These are phyloP conservation scores for Anolis sagrei DNA, from an alignment of 2,113 vertebrate genomes.

Conservation along the genomic window DNA sequence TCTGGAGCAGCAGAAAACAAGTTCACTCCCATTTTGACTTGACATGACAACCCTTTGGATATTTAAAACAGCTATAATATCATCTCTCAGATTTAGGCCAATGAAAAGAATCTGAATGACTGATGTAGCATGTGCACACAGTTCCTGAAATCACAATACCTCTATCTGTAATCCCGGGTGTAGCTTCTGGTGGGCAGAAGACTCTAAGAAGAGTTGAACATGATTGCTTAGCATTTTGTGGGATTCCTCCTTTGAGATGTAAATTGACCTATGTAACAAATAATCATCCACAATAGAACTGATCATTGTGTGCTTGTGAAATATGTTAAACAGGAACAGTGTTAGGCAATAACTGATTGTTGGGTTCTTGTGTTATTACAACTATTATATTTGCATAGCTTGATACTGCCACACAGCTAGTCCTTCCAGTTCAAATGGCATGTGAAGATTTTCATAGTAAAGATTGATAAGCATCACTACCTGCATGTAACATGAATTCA, in stretches of 20 bases:
- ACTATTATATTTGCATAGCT: background rate
- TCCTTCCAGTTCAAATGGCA: background rate
- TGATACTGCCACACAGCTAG: background rate
- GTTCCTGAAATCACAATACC: background rate
- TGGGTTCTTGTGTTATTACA: conserved; percentile 1
- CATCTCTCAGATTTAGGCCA: no score
- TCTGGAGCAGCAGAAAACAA: no score
- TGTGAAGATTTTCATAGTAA: background rate
- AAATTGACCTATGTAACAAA: background rate
- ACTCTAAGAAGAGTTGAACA: background rate
- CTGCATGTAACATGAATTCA: no score
- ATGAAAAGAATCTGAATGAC: background rate
- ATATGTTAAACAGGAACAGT: conserved; percentile 19
- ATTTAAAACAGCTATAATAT: no score
- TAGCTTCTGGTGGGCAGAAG: background rate
- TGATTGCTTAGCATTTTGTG: background rate
- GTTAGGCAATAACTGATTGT: background rate
- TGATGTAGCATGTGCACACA: background rate
- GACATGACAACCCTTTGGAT: no score
- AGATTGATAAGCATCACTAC: background rate
- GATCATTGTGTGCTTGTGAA: conserved; percentile 30
- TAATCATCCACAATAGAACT: background rate
- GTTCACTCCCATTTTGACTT: no score
- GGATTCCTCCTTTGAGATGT: fast-evolving
- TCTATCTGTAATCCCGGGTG: conserved; percentile 35